Base-by-base conservation (phyloP, 2,113 vertebrate genomes). In the Plecturocebus donacophilus region DNA sequence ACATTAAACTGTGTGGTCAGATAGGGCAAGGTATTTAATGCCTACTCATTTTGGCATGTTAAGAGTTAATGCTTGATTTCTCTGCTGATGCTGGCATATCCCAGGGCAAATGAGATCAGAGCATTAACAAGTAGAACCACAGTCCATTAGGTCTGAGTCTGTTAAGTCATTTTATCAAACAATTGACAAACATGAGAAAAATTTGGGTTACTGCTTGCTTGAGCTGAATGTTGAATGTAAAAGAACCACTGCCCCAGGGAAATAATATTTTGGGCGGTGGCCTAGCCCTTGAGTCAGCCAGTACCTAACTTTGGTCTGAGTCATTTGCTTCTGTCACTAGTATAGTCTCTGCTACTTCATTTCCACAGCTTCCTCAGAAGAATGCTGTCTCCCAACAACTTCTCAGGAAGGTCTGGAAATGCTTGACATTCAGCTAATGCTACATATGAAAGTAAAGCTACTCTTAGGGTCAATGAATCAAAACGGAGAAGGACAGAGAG, bases 231-330 rank as follows among this genome's bases (percentile, higher is more conserved):
- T 86, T 77, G n/a, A 95, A 95, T 82, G 71, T 83, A 66, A 88
- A 52, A 56, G 90, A 87, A 75, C 85, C 90, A 85, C 64, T 8
- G 80, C 70, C 68, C 87, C 32, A 19, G 81, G 35, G 76, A 96
- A 97, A 35, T 13, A 84, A 42, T 47, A 68, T 70, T 27, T 81
- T 11, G 30, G 70, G 95, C 25, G 35, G 71, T 90, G 89, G 73
- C 42, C 11, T 88, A 96, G 96, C 93, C 93, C 97, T 98, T 95
- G 49, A 96, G 45, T 91, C 85, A 91, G 86, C 66, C 54, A 76
- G 89, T 49, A 94, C 64, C 58, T 58, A 87, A 87, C 73, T 96
- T 71, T 80, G 95, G 90, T 87, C n/a, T 73, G 91, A 96, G 85
- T 88, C 73, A 58, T 86, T 95, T 54, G 70, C 66, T 86, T 92